Conservation (phyloP, 2,113 vertebrate species). For the Laticauda laticaudata region DNA sequence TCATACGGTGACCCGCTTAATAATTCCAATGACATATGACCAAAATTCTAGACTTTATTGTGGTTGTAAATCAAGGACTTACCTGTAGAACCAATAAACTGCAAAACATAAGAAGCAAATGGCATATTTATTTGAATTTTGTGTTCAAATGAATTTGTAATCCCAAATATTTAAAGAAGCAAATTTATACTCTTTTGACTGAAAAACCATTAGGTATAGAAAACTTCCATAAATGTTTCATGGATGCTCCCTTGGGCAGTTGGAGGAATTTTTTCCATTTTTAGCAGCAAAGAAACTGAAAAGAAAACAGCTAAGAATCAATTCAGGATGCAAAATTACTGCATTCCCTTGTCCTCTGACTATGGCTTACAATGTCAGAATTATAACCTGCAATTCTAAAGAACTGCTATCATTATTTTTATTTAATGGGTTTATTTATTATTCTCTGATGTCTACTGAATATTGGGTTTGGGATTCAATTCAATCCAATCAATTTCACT, state of each 20-base stretch:
- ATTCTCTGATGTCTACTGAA: neutral
- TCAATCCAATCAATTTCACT: neutral
- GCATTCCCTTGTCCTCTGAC: neutral
- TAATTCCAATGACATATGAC: neutral
- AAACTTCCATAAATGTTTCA: neutral
- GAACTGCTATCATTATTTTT: neutral
- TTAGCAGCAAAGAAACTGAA: neutral
- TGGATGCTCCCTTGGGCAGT: neutral
- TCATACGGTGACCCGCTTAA: neutral
- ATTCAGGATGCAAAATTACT: neutral
- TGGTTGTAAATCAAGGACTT: neutral
- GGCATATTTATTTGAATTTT: neutral
- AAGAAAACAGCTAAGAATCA: neutral
- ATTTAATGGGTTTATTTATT: neutral
- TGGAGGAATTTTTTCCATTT: neutral
- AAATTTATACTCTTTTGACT: neutral
- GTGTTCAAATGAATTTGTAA: neutral
- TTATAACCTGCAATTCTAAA: neutral
- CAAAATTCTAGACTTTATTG: neutral
- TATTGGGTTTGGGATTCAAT: neutral
- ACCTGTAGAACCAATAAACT: neutral
- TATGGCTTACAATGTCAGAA: neutral
- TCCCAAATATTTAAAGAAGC: neutral
- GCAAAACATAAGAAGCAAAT: neutral
- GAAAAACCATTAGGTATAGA: neutral